Percentiles rank a stretch among this genome's conserved stretches.
phyloP scores from a whole-genome alignment of 2,888 invertebrate species.

The Tigriopus californicus region DNA sequence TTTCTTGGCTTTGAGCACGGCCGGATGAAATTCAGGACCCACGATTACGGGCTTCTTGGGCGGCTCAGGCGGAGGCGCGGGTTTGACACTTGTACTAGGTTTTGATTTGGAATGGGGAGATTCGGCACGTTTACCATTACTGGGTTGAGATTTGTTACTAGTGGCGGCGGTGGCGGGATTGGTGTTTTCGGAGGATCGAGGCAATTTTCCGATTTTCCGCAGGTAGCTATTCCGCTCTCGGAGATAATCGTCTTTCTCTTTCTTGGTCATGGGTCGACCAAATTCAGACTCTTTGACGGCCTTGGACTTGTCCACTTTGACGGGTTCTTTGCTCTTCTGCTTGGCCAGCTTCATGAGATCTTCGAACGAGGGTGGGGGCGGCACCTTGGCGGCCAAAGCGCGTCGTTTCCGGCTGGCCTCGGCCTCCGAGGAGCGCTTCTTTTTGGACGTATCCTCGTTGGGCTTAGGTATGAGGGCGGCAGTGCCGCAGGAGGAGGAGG shows the following conservation, averaged over 20 bases:
- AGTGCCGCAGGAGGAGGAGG: not conserved
- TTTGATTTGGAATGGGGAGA: not conserved
- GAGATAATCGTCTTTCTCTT: constrained; percentile 52
- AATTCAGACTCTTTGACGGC: constrained; percentile 19
- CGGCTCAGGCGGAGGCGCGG: constrained; percentile 12
- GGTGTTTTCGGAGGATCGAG: constrained; percentile 21
- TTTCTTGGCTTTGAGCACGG: not conserved
- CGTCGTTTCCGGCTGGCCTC: not conserved
- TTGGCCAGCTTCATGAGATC: constrained; percentile 60
- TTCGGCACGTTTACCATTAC: not conserved
- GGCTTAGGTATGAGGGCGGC: too few species aligned
- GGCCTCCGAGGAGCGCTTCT: not conserved
- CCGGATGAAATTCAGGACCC: constrained; percentile 1
- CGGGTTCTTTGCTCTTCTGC: constrained; percentile 50
- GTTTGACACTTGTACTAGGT: constrained; percentile 4
- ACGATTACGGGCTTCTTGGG: constrained; percentile 13
- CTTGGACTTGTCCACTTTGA: constrained; percentile 33
- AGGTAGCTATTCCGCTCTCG: constrained; percentile 33
- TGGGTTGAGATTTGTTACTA: not conserved
- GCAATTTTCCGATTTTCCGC: constrained; percentile 20
- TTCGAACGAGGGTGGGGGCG: constrained; percentile 58
- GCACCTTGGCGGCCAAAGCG: constrained; percentile 23
- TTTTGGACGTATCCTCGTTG: not conserved
- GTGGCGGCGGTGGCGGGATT: not conserved
- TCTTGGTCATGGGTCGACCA: constrained; percentile 23